Evolutionary conservation across 1,140 invertebrate species (phyloP).

Genomic region (Drosophila orosa): DNA sequence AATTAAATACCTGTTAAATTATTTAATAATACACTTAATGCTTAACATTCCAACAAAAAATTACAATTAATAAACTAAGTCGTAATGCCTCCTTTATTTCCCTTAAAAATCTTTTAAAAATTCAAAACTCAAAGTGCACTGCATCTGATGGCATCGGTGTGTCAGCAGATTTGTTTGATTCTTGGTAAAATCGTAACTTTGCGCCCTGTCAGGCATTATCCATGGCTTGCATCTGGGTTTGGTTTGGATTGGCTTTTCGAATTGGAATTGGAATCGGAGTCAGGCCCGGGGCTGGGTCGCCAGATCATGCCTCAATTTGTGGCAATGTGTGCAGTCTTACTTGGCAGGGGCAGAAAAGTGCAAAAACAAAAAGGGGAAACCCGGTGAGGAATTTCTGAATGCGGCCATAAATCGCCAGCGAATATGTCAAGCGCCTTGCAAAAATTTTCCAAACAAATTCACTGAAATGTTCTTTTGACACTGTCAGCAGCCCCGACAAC

Average conservation of each 20-base stretch:
- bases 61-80: background rate
- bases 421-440: constrained; percentile 65
- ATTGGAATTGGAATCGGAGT: constrained; percentile 18
- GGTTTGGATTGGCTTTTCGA: constrained; percentile 4
- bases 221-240: constrained; percentile 41
- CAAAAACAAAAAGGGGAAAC: constrained; percentile 12
- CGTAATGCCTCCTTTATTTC: background rate
- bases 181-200: constrained; percentile 37
- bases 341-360: constrained; percentile 12
- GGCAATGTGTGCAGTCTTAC: constrained; percentile 73
- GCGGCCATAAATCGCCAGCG: constrained; percentile 56
- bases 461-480: constrained; percentile 73
- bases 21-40: background rate
- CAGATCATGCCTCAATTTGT: constrained; percentile 61
- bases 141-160: constrained; percentile 33
- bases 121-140: background rate
- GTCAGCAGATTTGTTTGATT: constrained; percentile 46
- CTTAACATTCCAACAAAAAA: background rate
- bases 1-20: background rate
- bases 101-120: background rate
- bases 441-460: constrained; percentile 68
- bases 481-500: constrained; percentile 33
- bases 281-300: constrained; percentile 36
- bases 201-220: constrained; percentile 39
- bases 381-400: constrained; percentile 29